A percentile compares a stretch with the other conserved stretches of the same genome.
Conservation (phyloP, 2,888 invertebrate genomes). For the Sesia apiformis region DNA sequence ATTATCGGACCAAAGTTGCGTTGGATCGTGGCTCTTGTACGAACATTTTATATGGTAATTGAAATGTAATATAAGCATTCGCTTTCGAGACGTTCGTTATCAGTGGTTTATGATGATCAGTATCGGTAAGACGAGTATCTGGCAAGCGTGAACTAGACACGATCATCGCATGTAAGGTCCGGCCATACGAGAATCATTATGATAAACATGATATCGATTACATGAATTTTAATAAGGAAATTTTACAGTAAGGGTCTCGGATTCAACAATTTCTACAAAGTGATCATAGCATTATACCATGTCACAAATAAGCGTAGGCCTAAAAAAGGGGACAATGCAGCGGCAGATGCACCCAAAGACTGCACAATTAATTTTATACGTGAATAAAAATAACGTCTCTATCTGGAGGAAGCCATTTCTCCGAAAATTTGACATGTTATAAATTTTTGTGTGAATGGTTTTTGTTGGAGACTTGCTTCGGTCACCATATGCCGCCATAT, state of each 20-base stretch:
- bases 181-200: conserved; percentile 42
- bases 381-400: conserved; percentile 58
- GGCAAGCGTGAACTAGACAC: conserved; percentile 20
- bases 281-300: neutral
- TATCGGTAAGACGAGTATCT: conserved; percentile 28
- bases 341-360: conserved; percentile 58
- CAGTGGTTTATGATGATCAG: conserved; percentile 43
- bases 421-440: conserved; percentile 67
- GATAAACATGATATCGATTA: conserved; percentile 46
- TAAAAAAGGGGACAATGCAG: conserved; percentile 44
- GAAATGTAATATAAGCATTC: conserved; percentile 66
- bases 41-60: conserved; percentile 71
- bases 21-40: conserved; percentile 48
- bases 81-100: conserved; percentile 53
- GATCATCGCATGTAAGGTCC: conserved; percentile 29
- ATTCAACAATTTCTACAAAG: neutral
- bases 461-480: conserved; percentile 30
- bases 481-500: conserved; percentile 28
- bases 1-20: conserved; percentile 64
- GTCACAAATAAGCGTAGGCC: conserved; percentile 1
- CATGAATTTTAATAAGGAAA: conserved; percentile 51
- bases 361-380: conserved; percentile 67
- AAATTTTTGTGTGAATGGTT: conserved; percentile 58
- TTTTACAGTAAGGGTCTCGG: conserved; percentile 21
- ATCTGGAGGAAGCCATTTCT: conserved; percentile 69